Evolutionary conservation across 2,888 invertebrate species (phyloP).

Genomic region (Drosophila tanythrix): DNA sequence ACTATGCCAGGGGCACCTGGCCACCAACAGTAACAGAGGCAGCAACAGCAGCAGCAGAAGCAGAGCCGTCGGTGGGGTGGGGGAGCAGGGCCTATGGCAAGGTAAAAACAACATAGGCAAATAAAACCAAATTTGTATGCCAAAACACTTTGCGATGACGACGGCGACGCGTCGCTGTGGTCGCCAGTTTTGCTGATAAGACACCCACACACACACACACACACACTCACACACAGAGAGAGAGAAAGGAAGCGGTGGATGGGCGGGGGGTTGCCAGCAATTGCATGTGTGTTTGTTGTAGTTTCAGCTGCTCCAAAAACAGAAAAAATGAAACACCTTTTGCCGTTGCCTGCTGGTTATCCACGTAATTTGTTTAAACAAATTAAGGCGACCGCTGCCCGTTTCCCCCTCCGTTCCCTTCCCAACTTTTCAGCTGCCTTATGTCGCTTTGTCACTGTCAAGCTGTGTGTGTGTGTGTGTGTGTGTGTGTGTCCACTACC

Average conservation of each 20-base stretch:
- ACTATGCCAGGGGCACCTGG: constrained; percentile 48
- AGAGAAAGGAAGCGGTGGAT: constrained; percentile 2
- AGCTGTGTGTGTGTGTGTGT: constrained; percentile 19
- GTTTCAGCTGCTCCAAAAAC: constrained; percentile 56
- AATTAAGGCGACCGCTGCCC: constrained; percentile 65
- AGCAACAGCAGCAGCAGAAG: constrained; percentile 29
- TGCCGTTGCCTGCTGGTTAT: constrained; percentile 46
- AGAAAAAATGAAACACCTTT: constrained; percentile 39
- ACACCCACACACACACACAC: constrained; percentile 46
- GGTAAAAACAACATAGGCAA: constrained; percentile 58
- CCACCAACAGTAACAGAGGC: constrained; percentile 42
- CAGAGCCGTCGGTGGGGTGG: neutral
- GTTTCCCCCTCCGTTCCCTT: neutral
- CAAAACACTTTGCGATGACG: constrained; percentile 74
- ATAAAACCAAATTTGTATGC: constrained; percentile 79
- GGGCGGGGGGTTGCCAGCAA: constrained; percentile 14
- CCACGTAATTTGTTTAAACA: constrained; percentile 80
- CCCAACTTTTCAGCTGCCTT: constrained; percentile 54
- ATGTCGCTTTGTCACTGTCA: constrained; percentile 78
- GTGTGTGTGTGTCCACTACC: constrained; percentile 36
- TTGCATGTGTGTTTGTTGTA: constrained; percentile 54
- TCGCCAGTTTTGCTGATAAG: constrained; percentile 58
- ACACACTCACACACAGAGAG: constrained; percentile 19
- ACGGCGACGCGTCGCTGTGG: constrained; percentile 51
- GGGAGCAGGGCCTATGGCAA: neutral